Evolutionary conservation across 2,888 invertebrate genomes (phyloP), one percentile per base, ranked within the genome.

Genomic region (Eilema griseolum): DNA sequence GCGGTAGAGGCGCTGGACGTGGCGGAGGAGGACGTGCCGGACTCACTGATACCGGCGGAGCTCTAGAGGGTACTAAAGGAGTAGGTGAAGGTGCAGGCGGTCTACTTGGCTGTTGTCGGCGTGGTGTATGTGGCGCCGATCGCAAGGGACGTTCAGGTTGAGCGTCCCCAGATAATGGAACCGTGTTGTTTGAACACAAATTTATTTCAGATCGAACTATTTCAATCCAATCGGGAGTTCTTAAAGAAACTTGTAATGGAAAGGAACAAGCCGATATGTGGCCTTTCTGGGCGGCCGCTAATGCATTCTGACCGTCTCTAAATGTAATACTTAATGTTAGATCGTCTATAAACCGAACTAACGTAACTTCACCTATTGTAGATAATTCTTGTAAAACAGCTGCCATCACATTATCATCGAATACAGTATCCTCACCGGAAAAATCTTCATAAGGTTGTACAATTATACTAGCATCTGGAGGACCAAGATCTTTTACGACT

Each of bases 401-500:
- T 71, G 97, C 96, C 95, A 98, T 97, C 56, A 98, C 96, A 83
- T 96, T 96, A 86, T 98, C 98, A 87, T 98, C 98, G 84, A 98
- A 98, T 26, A 97, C 96, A 24, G 96, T 96, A 26, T 96, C 96
- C 12, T 96, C 95, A 11, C 89, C 88, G 73, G 89, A 87, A 57
- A 86, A 85, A 20, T 93, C 94, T 23, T 92, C 90, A 57, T 86
- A 83, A 11, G 95, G 93, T 81, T 91, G 90, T 12, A 99, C 97
- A 64, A 99, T 97, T 78, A 99, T 97, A 24, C 99, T 99, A 2
- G 98, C 98, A 94, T 99, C 99, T 0, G 99, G 98, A 8, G 99
- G 99, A 0, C 99, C 99, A 78, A 99, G 96, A 86, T 98, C 97
- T 70, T 96, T 96, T 31, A 98, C 97, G 0, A 98, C 98, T 90